These are phyloP conservation scores for Ailurus styani DNA, from an alignment of 2,113 vertebrate species.

Conservation along the genomic window DNA sequence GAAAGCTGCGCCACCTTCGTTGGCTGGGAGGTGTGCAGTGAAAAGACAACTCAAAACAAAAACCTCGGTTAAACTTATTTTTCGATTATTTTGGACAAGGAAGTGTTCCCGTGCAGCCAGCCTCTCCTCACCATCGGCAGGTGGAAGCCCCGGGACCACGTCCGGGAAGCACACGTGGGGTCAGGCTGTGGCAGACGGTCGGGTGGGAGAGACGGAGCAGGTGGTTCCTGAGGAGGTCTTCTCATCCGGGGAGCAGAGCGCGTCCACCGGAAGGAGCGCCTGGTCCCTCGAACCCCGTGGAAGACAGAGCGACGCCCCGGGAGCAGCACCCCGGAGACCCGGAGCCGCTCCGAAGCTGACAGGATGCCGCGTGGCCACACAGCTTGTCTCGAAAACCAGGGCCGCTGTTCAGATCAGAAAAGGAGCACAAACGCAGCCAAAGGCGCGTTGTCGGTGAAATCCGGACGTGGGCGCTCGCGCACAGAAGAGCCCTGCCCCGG, in stretches of 20 bases:
- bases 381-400: neutral
- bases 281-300: too few relatives aligned
- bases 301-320: neutral
- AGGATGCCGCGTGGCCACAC: rapidly evolving
- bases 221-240: neutral
- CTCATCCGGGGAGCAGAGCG: neutral
- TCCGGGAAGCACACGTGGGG: too few relatives aligned
- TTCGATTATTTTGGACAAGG: neutral
- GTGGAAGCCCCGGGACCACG: too few relatives aligned
- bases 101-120: neutral
- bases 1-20: neutral
- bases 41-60: neutral
- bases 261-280: neutral
- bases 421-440: neutral
- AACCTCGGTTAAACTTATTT: neutral
- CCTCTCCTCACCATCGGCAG: too few relatives aligned
- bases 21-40: neutral
- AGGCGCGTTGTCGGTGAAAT: rapidly evolving
- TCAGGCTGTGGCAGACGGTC: rapidly evolving
- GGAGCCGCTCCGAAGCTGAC: neutral
- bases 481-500: neutral
- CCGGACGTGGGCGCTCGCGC: rapidly evolving
- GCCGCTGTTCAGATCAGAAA: too few relatives aligned
- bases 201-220: too few relatives aligned
- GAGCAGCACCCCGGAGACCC: neutral